A percentile compares a stretch with the other conserved stretches of the same genome.
These are phyloP conservation scores for Lysiphlebus fabarum DNA, from an alignment of 1,140 invertebrate genomes.

Conservation along the genomic window DNA sequence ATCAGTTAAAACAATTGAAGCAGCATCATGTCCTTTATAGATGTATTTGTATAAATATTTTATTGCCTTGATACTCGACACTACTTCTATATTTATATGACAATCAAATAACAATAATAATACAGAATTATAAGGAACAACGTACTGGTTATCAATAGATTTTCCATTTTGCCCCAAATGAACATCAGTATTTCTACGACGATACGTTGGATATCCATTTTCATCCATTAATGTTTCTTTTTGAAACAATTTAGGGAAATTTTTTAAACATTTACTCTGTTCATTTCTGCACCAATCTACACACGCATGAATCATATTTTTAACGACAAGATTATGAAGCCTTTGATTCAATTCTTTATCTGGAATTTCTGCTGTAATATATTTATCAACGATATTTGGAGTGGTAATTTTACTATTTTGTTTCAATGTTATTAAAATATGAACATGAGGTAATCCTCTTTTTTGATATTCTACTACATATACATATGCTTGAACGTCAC, in stretches of 20 bases:
- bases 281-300: conserved; percentile 39
- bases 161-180: no score
- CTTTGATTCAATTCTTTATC: conserved; percentile 43
- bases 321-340: conserved; percentile 38
- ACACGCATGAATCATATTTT: conserved; percentile 44
- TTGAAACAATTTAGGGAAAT: conserved; percentile 35
- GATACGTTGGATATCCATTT: no score
- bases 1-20: not conserved
- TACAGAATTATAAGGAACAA: conserved; percentile 29
- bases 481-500: conserved; percentile 1
- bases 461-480: conserved; percentile 15
- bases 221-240: not conserved
- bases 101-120: conserved; percentile 5
- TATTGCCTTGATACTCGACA: conserved; percentile 4
- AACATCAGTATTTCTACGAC: no score
- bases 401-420: conserved; percentile 16
- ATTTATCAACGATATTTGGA: conserved; percentile 17
- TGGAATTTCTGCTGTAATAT: conserved; percentile 56
- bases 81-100: conserved; percentile 11
- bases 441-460: conserved; percentile 11
- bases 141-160: conserved; percentile 34
- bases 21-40: conserved; percentile 18
- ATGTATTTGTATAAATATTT: conserved; percentile 10
- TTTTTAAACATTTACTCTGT: conserved; percentile 39
- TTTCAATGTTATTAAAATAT: conserved; percentile 16